Base-by-base conservation (phyloP, 2,113 vertebrate genomes). In the Stictonetta naevosa region DNA sequence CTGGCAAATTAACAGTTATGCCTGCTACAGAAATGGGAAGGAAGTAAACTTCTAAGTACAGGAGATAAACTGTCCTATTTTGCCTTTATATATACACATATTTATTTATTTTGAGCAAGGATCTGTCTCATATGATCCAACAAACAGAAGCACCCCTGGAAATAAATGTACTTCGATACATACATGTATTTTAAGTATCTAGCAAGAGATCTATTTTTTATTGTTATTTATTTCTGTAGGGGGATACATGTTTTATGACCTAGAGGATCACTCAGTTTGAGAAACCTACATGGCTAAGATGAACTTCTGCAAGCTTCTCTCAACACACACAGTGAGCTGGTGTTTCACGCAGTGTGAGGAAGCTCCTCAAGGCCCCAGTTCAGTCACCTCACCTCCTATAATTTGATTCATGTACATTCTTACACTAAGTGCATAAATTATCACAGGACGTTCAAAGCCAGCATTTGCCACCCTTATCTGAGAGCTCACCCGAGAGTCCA, bases 241-340 rank as follows among this genome's bases (percentile, higher is more conserved):
- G 13, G 69, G 22, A 60, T 14, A 11, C 29, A 10, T 3, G 6
- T 19, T 78, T 86, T n/a, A 40, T 22, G 42, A 33, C n/a, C 55
- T 42, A 15, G 31, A 74, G 60, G 33, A 73, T 67, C 18, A 67
- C 19, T 3, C 9, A 26, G 11, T n/a, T 80, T 86, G 76, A 87
- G 36, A 76, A 83, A 68, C 23, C 28, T 46, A 46, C 56, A 44
- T 14, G 22, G 31, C 44, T 79, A 76, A 88, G 19, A 48, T n/a
- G 14, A 80, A 40, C 26, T 68, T 82, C 14, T 33, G 38, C 11
- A 56, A 42, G 18, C 6, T 25, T 73, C 19, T 72, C 48, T 76
- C 38, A 78, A 56, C 40, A 46, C 0, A 4, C 33, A 25, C 4
- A 19, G 15, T 0, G 0, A 52, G 34, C 0, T 82, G 58, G 46